Evolutionary conservation across 23 tunicate genomes (phyloP).

Genomic region (Oikopleura albicans): DNA sequence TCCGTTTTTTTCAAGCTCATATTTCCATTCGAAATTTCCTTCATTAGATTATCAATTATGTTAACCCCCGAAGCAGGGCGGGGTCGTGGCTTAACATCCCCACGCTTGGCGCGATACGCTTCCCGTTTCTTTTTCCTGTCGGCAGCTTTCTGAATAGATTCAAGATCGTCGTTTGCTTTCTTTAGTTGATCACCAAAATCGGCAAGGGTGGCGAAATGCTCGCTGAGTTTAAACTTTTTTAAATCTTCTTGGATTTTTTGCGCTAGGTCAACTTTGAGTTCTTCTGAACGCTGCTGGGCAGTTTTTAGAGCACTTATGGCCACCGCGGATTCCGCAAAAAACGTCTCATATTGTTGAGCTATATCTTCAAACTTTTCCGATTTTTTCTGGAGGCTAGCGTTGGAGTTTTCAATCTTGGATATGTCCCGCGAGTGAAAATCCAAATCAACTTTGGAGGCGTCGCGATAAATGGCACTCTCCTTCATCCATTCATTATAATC

Average conservation of each 20-base stretch:
- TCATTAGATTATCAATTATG: constrained; percentile 4
- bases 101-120: no score
- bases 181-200: neutral
- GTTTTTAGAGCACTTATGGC: neutral
- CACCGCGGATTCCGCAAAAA: neutral
- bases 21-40: neutral
- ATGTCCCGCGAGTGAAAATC: neutral
- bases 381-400: neutral
- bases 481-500: neutral
- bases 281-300: neutral
- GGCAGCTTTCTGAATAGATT: no score
- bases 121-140: no score
- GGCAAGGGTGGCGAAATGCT: neutral
- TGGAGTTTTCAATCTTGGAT: neutral
- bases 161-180: no score
- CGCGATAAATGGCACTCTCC: neutral
- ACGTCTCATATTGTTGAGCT: neutral
- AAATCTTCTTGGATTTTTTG: neutral
- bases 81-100: no score
- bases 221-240: neutral
- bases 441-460: neutral
- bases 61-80: no score
- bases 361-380: neutral
- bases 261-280: neutral
- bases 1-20: neutral